Conservation (phyloP, 1,140 invertebrate genomes). For the Latrodectus geometricus region DNA sequence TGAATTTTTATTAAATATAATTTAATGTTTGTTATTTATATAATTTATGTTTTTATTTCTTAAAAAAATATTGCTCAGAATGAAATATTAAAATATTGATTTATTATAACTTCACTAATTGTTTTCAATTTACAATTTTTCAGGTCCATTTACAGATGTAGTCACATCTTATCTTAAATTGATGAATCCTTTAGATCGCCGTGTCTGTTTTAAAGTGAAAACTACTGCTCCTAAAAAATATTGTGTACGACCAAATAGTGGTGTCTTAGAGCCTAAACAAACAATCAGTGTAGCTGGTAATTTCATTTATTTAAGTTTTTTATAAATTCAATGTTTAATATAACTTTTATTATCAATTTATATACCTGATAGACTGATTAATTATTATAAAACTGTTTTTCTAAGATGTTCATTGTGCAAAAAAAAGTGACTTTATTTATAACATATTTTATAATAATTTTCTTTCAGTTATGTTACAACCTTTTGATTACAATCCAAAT, state of each 20-base stretch:
- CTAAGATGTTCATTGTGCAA: background rate
- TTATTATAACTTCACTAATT: too few species aligned
- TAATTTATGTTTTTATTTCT: too few species aligned
- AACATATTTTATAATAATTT: conserved; percentile 14
- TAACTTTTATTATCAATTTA: background rate
- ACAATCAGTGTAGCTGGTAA: conserved; percentile 85
- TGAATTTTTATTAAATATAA: too few species aligned
- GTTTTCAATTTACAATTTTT: background rate
- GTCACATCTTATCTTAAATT: conserved; percentile 92
- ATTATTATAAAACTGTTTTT: conserved; percentile 10
- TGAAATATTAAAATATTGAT: too few species aligned
- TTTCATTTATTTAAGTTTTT: background rate
- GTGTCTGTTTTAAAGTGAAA: conserved; percentile 99
- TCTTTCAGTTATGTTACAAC: conserved; percentile 90
- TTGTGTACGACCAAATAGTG: conserved; percentile 98
- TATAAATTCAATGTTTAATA: background rate
- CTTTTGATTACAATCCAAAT: conserved; percentile 89
- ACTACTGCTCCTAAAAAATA: conserved; percentile 99
- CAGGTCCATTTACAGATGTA: conserved; percentile 92
- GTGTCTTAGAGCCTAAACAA: conserved; percentile 82
- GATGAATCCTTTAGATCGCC: conserved; percentile 86
- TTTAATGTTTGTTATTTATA: too few species aligned
- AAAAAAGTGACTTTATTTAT: background rate
- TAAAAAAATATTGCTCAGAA: too few species aligned
- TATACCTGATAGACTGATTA: conserved; percentile 25